These are phyloP conservation scores for Frankliniella fusca DNA, from an alignment of 2,888 invertebrate species.

Conservation along the genomic window DNA sequence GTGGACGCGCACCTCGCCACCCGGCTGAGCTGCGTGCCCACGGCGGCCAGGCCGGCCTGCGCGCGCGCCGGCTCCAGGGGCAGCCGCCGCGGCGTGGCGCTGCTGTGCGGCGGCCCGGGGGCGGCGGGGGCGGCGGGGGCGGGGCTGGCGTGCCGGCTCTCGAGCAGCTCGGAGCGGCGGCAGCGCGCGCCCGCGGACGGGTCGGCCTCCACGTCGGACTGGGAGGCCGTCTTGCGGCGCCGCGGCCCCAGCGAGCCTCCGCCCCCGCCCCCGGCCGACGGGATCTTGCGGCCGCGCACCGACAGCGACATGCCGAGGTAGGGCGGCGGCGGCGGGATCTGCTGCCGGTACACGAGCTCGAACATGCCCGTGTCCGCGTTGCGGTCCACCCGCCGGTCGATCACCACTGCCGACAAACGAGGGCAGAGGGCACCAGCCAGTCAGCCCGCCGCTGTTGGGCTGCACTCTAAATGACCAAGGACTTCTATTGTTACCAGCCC, in stretches of 20 bases:
- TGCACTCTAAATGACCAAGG: background rate
- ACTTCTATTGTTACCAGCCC: too few relatives aligned
- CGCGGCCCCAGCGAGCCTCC: background rate
- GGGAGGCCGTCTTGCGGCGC: slow-evolving; percentile 3
- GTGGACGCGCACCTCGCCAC: slow-evolving; percentile 21
- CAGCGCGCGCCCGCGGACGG: background rate
- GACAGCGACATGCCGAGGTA: slow-evolving; percentile 71
- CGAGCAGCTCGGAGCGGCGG: background rate
- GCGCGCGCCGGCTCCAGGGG: slow-evolving; percentile 11
- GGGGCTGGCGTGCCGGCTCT: background rate
- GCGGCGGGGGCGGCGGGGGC: slow-evolving; percentile 3
- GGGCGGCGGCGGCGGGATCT: slow-evolving; percentile 71
- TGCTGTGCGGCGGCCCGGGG: slow-evolving; percentile 20
- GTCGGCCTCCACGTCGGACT: slow-evolving; percentile 7
- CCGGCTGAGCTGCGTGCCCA: slow-evolving; percentile 8
- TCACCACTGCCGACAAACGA: slow-evolving; percentile 57
- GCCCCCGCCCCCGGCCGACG: background rate
- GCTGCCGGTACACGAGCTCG: slow-evolving; percentile 73
- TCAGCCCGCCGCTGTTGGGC: background rate
- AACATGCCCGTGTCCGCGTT: slow-evolving; percentile 77
- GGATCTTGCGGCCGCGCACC: slow-evolving; percentile 61
- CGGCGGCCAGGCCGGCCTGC: slow-evolving; percentile 16
- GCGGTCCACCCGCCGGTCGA: slow-evolving; percentile 66
- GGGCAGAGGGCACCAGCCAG: background rate
- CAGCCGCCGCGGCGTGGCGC: slow-evolving; percentile 12